A percentile compares a stretch with the other conserved stretches of the same genome.
Conservation (phyloP, 2,888 invertebrate species). For the Hybos culiciformis region DNA sequence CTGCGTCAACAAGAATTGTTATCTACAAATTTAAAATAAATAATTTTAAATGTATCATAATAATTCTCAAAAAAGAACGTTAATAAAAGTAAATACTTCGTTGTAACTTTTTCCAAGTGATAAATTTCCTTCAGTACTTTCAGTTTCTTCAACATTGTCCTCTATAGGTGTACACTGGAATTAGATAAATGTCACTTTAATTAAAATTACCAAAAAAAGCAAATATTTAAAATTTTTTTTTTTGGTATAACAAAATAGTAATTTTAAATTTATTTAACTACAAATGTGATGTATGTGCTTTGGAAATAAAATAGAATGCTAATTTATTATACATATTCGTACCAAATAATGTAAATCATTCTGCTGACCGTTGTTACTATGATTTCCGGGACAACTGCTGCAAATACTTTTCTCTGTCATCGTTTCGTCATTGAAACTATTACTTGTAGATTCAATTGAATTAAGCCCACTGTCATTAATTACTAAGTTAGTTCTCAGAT, state of each 20-base stretch:
- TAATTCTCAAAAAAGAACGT: no score
- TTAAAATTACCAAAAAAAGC: no score
- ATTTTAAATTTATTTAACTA: no score
- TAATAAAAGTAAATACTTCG: slow-evolving; percentile 16
- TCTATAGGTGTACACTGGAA: slow-evolving; percentile 20
- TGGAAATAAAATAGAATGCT: slow-evolving; percentile 1
- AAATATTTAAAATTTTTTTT: no score
- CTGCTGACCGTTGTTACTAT: slow-evolving; percentile 14
- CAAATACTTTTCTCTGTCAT: slow-evolving; percentile 12
- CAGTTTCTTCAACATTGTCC: slow-evolving; percentile 16
- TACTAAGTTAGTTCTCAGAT: slow-evolving; percentile 15
- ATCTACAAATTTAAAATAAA: slow-evolving; percentile 11
- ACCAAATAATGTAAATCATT: slow-evolving; percentile 21
- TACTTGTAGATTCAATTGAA: background rate
- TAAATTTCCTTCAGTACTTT: slow-evolving; percentile 15
- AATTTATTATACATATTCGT: slow-evolving; percentile 8
- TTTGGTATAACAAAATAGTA: no score
- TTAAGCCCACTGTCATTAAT: slow-evolving; percentile 4
- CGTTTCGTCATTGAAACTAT: slow-evolving; percentile 9
- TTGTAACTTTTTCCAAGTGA: slow-evolving; percentile 19
- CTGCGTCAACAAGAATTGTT: slow-evolving; percentile 20
- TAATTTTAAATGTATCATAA: background rate
- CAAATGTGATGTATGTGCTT: no score
- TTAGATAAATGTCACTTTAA: no score
- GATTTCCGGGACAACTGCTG: slow-evolving; percentile 17